A percentile compares a stretch with the other conserved stretches of the same genome.
Evolutionary conservation across 1,140 invertebrate species (phyloP).

Genomic region (Nebria ingens): DNA sequence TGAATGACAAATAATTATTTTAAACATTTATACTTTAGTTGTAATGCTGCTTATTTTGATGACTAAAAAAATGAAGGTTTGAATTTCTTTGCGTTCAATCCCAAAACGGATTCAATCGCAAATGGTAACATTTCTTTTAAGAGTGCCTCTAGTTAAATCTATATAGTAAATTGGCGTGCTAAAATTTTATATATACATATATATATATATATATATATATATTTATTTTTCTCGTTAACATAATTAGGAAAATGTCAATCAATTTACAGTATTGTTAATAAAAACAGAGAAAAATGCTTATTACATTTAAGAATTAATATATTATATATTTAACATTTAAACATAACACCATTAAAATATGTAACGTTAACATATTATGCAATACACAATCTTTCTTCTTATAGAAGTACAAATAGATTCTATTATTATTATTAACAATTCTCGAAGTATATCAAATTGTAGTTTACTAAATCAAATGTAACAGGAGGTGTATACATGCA

Average conservation of each 20-base stretch:
- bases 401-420: conserved; percentile 3
- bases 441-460: background rate
- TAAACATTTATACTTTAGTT: background rate
- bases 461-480: background rate
- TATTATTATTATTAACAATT: conserved; percentile 1
- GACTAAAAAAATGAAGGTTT: no score
- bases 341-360: background rate
- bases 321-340: conserved; percentile 1
- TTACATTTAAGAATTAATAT: background rate
- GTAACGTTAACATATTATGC: conserved; percentile 3
- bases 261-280: no score
- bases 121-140: no score
- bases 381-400: conserved; percentile 3
- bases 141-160: background rate
- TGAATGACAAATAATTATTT: conserved; percentile 7
- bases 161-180: background rate
- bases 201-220: conserved; percentile 1
- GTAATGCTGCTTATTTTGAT: background rate
- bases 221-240: background rate
- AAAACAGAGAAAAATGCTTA: background rate
- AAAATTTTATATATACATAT: background rate
- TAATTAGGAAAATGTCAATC: no score
- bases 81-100: no score
- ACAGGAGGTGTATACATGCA: background rate
- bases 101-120: no score